A percentile compares a stretch with the other conserved stretches of the same genome.
phyloP scores from a whole-genome alignment of 2,797 vertebrate species.

The Meda fulgida region DNA sequence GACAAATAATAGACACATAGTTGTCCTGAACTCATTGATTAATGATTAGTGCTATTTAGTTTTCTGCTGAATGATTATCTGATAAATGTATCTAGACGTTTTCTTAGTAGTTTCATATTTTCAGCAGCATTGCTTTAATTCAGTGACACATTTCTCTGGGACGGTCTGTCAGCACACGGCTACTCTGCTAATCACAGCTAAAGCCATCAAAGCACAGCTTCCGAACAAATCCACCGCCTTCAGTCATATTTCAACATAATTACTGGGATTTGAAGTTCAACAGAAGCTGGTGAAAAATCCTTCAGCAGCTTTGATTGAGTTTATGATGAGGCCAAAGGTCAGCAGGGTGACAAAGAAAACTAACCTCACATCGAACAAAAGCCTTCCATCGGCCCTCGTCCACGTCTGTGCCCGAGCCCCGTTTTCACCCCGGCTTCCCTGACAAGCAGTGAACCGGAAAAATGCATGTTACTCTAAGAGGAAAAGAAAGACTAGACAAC shows the following conservation, averaged over 20 bases:
- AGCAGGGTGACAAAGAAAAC: constrained; percentile 1
- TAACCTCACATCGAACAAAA: constrained; percentile 1
- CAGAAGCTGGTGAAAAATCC: background rate
- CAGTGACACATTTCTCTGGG: background rate
- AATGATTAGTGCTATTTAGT: background rate
- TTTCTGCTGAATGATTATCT: background rate
- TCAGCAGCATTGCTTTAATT: background rate
- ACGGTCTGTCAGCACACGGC: background rate
- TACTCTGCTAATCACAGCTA: background rate
- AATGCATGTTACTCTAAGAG: constrained; percentile 23
- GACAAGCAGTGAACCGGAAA: constrained; percentile 15
- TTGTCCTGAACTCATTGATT: background rate
- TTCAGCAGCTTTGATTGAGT: constrained; percentile 16
- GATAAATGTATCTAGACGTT: background rate
- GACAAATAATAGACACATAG: background rate
- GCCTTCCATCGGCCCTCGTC: background rate
- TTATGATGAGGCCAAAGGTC: constrained; percentile 31
- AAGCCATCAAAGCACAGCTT: constrained; percentile 2
- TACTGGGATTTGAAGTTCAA: constrained; percentile 25
- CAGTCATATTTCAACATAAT: constrained; percentile 1
- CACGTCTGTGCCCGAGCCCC: background rate
- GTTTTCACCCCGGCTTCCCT: constrained; percentile 9
- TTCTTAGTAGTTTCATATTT: background rate
- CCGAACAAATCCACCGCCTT: background rate
- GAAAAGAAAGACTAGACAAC: constrained; percentile 17